These are phyloP conservation scores for Deladenus siricidicola DNA, from an alignment of 2,888 invertebrate species.

Conservation along the genomic window DNA sequence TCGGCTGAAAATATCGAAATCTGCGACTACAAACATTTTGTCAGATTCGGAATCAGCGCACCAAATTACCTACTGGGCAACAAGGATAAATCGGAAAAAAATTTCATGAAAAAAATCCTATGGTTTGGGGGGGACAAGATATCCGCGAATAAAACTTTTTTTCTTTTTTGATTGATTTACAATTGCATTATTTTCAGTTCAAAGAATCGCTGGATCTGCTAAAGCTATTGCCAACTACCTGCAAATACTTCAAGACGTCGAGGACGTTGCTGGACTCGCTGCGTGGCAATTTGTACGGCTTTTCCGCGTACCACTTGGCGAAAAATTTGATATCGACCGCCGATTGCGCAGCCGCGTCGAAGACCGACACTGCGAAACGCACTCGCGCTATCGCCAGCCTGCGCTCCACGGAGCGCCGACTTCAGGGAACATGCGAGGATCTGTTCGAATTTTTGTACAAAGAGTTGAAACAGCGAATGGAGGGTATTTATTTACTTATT, in stretches of 20 bases:
- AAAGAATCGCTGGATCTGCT: conserved; percentile 9
- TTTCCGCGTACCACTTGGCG: background rate
- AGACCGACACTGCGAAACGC: background rate
- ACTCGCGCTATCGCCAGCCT: background rate
- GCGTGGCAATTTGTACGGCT: background rate
- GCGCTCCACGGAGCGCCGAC: background rate
- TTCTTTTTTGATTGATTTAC: no score
- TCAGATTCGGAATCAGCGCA: no score
- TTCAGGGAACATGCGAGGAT: background rate
- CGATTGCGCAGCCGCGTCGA: background rate
- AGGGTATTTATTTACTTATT: no score
- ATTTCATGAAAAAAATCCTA: no score
- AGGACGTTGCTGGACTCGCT: conserved; percentile 2
- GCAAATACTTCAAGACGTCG: conserved; percentile 11
- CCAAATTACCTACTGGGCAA: no score
- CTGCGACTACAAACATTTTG: no score
- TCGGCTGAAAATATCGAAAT: no score
- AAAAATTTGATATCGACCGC: background rate
- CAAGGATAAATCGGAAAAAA: no score
- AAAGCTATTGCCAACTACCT: conserved; percentile 12
- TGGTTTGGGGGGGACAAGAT: no score
- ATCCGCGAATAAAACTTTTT: no score
- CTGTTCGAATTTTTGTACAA: background rate
- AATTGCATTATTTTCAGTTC: conserved; percentile 15
- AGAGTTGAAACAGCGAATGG: background rate